Base-by-base conservation (phyloP, 2,797 vertebrate species). In the Fratercula arctica region DNA sequence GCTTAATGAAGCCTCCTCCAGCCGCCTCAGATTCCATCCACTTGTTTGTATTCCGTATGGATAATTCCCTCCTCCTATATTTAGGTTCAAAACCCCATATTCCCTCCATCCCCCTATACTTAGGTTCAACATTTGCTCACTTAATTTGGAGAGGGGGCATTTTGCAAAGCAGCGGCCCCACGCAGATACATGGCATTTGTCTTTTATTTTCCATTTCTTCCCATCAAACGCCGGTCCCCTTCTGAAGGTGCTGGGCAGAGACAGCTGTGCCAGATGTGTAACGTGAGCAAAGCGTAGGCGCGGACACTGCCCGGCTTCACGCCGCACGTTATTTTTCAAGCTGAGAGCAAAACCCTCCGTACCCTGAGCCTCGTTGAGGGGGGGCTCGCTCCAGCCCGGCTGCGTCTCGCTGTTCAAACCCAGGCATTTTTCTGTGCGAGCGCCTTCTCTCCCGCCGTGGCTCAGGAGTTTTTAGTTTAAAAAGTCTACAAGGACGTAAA, bases 381-480 rank as follows among this genome's bases (percentile, higher is more conserved):
- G 21, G 85, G 88, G 53, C 46, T 93, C 6, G 0, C 57, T 74
- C 68, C 2, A 6, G 39, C 50, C 70, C 43, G 41, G 37, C 64
- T 48, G 23, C 4, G 2, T 35, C 48, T 45, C 13, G 0, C 53
- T 4, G 0, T 43, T 54, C 72, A 72, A 72, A 76, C 20, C 17
- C 43, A 11, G 79, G 45, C 16, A 3, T 85, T 89, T 85, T 85
- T 51, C 83, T 70, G 57, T 0, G 2, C 46, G 6, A 91, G 56
- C 5, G 25, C 70, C 68, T 94, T 77, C 92, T 66, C 77, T 68
- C 66, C 64, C 51, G 66, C 79, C 15, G 24, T 77, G 67, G 51
- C 93, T 95, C 87, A 60, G 95, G 81, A 95, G 88, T 92, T 90
- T 87, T 87, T 81, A 84, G 81, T 93, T 95, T 93, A 45, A 93